phyloP scores from a whole-genome alignment of 2,797 vertebrate species.

The Helostoma temminkii region DNA sequence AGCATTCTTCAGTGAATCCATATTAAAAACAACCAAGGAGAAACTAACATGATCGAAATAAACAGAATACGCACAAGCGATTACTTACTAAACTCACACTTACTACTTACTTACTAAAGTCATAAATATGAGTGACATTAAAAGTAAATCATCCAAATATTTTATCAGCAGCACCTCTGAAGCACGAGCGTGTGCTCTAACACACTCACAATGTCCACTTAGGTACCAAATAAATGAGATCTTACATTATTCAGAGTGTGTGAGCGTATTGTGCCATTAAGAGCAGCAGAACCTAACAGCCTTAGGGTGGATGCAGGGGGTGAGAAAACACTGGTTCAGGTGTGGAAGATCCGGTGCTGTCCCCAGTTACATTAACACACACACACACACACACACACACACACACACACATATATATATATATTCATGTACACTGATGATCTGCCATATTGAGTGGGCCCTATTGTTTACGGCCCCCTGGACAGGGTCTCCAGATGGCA shows the following conservation, averaged over 20 bases:
- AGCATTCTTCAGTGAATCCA: slow-evolving; percentile 26
- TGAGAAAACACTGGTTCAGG: slow-evolving; percentile 78
- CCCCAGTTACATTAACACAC: slow-evolving; percentile 53
- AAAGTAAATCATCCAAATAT: background rate
- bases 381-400: slow-evolving; percentile 54
- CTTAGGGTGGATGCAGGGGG: slow-evolving; percentile 71
- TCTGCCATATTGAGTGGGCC: slow-evolving; percentile 72
- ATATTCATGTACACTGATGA: slow-evolving; percentile 52
- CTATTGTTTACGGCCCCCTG: slow-evolving; percentile 80
- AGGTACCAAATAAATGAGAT: slow-evolving; percentile 44
- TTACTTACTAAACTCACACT: too few relatives aligned
- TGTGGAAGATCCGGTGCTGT: slow-evolving; percentile 58
- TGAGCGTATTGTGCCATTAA: slow-evolving; percentile 42
- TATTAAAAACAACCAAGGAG: slow-evolving; percentile 13
- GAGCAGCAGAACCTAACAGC: slow-evolving; percentile 60
- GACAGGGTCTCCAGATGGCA: slow-evolving; percentile 82
- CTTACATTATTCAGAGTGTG: slow-evolving; percentile 68
- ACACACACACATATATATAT: slow-evolving; percentile 33
- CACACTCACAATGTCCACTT: slow-evolving; percentile 11
- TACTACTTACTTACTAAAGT: too few relatives aligned
- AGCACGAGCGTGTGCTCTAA: slow-evolving; percentile 24
- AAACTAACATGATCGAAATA: background rate
- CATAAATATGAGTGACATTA: background rate
- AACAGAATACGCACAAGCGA: background rate
- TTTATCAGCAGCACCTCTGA: background rate